phyloP scores from a whole-genome alignment of 2,113 vertebrate genomes.

The Crotalus tigris region DNA sequence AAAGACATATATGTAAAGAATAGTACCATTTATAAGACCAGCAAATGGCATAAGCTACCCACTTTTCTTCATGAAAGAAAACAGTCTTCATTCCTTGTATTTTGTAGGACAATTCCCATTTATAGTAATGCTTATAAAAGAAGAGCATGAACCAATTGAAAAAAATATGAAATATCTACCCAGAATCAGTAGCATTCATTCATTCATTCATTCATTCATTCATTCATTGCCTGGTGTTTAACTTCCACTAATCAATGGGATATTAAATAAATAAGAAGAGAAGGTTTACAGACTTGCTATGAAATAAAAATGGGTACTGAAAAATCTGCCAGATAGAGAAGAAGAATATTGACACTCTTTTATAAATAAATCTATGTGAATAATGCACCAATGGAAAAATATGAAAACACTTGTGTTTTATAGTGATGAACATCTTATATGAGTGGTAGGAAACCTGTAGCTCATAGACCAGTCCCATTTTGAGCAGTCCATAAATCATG shows the following conservation, averaged over 20 bases:
- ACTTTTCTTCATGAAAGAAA: background rate
- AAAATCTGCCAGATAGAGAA: background rate
- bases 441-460: background rate
- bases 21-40: conserved; percentile 26
- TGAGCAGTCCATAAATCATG: background rate
- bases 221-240: background rate
- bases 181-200: background rate
- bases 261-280: background rate
- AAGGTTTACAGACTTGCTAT: background rate
- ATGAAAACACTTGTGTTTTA: background rate
- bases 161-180: background rate
- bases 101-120: background rate
- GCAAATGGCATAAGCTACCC: background rate
- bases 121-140: background rate
- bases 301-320: background rate
- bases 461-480: background rate
- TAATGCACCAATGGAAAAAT: background rate
- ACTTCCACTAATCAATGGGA: background rate
- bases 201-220: background rate
- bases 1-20: conserved; percentile 42
- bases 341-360: background rate
- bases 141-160: background rate
- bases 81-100: background rate
- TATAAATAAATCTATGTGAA: background rate
- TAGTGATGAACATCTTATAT: background rate